A percentile compares a stretch with the other conserved stretches of the same genome.
Conservation (phyloP, 2,888 invertebrate genomes). For the Archaeoteleia sp. region DNA sequence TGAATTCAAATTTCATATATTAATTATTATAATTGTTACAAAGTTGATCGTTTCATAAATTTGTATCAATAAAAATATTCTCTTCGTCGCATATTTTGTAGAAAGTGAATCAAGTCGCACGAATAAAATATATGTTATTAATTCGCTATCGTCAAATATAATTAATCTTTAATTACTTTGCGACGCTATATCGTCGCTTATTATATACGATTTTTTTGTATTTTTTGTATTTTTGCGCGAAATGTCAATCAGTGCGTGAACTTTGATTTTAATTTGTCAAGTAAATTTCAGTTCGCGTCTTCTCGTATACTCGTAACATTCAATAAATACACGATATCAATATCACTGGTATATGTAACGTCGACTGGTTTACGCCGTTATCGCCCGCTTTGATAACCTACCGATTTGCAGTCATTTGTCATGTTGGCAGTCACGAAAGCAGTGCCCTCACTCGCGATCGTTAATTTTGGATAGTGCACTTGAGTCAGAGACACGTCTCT, state of each 20-base stretch:
- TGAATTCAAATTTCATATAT: too few species aligned
- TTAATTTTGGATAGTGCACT: conserved; percentile 44
- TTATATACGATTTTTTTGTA: too few species aligned
- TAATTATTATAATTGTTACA: too few species aligned
- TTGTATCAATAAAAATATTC: too few species aligned
- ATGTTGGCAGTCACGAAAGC: conserved; percentile 65
- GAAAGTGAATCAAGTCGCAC: too few species aligned
- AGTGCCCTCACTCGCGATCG: conserved; percentile 9
- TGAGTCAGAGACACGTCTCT: conserved; percentile 37
- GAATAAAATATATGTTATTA: too few species aligned
- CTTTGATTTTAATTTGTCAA: conserved; percentile 26
- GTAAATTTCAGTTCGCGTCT: conserved; percentile 19
- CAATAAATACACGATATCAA: conserved; percentile 38
- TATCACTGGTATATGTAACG: conserved; percentile 24
- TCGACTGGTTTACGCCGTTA: conserved; percentile 31
- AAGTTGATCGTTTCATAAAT: too few species aligned
- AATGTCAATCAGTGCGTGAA: conserved; percentile 12
- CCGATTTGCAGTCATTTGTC: conserved; percentile 73
- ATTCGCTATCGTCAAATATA: too few species aligned
- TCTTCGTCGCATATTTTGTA: too few species aligned
- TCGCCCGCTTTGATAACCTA: conserved; percentile 59
- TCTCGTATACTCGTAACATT: conserved; percentile 17
- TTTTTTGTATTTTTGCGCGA: too few species aligned
- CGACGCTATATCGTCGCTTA: too few species aligned
- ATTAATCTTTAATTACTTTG: too few species aligned